These are phyloP conservation scores for Phyllotis vaccarum DNA, from an alignment of 2,797 vertebrate genomes.

Conservation along the genomic window DNA sequence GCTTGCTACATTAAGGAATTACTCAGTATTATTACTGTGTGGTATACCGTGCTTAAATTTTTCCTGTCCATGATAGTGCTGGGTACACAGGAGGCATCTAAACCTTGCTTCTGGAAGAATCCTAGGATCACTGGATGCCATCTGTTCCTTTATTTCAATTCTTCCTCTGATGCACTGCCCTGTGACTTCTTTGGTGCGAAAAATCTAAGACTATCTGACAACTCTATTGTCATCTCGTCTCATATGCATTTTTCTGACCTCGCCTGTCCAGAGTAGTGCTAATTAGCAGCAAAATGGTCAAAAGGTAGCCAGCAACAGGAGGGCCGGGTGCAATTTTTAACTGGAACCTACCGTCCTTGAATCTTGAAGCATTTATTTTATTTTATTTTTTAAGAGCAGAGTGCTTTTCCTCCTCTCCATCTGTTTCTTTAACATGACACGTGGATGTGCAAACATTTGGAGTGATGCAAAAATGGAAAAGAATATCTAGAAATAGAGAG, in stretches of 20 bases:
- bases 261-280: neutral
- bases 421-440: conserved; percentile 40
- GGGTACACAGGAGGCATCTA: conserved; percentile 5
- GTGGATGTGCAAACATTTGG: conserved; percentile 68
- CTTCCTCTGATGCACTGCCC: neutral
- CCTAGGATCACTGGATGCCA: neutral
- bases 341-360: neutral
- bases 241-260: neutral
- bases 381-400: neutral
- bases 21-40: neutral
- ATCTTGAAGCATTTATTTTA: neutral
- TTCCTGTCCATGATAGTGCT: neutral
- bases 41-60: neutral
- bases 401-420: neutral
- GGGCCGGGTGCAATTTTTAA: neutral
- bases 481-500: conserved; percentile 24
- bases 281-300: conserved; percentile 20
- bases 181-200: neutral
- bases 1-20: neutral
- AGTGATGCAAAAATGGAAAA: conserved; percentile 18
- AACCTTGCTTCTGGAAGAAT: neutral
- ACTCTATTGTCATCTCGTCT: neutral
- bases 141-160: neutral
- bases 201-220: neutral
- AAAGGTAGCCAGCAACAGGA: neutral